Conservation (phyloP, 2,888 invertebrate genomes). For the Drosophila mulleri region DNA sequence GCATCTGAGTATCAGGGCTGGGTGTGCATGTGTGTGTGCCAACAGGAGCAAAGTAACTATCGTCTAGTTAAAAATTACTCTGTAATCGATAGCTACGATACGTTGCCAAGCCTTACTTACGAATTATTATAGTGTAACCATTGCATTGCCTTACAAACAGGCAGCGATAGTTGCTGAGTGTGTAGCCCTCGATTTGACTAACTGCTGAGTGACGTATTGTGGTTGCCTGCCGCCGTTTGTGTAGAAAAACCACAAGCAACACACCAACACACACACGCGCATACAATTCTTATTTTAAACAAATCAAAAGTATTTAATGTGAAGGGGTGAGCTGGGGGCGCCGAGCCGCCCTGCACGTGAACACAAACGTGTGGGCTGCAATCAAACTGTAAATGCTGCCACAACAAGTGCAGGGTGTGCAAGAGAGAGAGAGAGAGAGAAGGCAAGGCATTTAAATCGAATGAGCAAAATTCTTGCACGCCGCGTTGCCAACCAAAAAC, state of each 20-base stretch:
- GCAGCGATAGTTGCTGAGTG: constrained; percentile 18
- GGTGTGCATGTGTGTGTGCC: background rate
- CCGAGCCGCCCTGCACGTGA: constrained; percentile 42
- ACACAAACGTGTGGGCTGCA: constrained; percentile 54
- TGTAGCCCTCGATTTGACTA: constrained; percentile 48
- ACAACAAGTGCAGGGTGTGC: constrained; percentile 54
- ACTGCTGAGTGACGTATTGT: constrained; percentile 65
- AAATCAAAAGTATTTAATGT: constrained; percentile 60
- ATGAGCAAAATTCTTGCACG: constrained; percentile 31
- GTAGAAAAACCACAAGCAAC: constrained; percentile 30
- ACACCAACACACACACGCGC: constrained; percentile 24
- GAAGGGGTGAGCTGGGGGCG: constrained; percentile 6
- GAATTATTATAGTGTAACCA: background rate
- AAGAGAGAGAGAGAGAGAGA: constrained; percentile 4
- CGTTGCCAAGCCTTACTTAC: background rate
- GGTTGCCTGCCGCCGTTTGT: constrained; percentile 31
- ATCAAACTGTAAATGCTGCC: constrained; percentile 64
- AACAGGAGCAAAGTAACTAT: constrained; percentile 39
- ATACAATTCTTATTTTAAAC: constrained; percentile 61
- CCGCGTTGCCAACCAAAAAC: constrained; percentile 47
- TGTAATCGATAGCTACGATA: constrained; percentile 3
- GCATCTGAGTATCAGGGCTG: constrained; percentile 42
- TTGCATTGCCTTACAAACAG: background rate
- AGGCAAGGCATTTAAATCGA: constrained; percentile 21
- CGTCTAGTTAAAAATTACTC: background rate